Evolutionary conservation across 2,888 invertebrate species (phyloP).

Genomic region (Amphipoea lucens): DNA sequence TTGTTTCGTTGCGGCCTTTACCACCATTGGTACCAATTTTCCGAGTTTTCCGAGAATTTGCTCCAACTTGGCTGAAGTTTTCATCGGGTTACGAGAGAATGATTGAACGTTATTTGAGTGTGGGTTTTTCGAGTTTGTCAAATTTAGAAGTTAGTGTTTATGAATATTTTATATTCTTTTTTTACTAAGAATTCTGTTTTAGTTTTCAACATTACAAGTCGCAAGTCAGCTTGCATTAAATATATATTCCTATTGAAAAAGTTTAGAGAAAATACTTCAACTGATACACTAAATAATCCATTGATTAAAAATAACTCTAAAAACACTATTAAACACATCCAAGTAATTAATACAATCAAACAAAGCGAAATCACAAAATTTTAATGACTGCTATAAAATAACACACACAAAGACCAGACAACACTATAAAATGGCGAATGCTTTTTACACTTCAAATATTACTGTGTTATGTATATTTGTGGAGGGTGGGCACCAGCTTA

Average conservation of each 20-base stretch:
- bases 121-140: slow-evolving; percentile 16
- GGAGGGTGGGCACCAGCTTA: slow-evolving; percentile 64
- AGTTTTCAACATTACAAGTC: background rate
- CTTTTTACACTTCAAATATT: slow-evolving; percentile 65
- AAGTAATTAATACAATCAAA: slow-evolving; percentile 34
- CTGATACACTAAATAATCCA: background rate
- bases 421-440: slow-evolving; percentile 58
- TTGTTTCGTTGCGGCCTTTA: slow-evolving; percentile 42
- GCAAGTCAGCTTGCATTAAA: background rate
- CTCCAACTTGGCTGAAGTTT: slow-evolving; percentile 40
- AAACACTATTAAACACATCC: slow-evolving; percentile 7
- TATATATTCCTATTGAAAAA: background rate
- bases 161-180: slow-evolving; percentile 9
- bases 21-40: slow-evolving; percentile 15
- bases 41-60: slow-evolving; percentile 23
- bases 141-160: slow-evolving; percentile 22
- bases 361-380: slow-evolving; percentile 36
- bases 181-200: background rate
- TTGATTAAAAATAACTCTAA: background rate
- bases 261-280: too few relatives aligned
- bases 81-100: slow-evolving; percentile 43
- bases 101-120: slow-evolving; percentile 40
- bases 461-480: slow-evolving; percentile 66
- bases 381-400: slow-evolving; percentile 51
- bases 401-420: slow-evolving; percentile 45